Evolutionary conservation across 2,113 vertebrate genomes (phyloP).

Genomic region (Talpa occidentalis): DNA sequence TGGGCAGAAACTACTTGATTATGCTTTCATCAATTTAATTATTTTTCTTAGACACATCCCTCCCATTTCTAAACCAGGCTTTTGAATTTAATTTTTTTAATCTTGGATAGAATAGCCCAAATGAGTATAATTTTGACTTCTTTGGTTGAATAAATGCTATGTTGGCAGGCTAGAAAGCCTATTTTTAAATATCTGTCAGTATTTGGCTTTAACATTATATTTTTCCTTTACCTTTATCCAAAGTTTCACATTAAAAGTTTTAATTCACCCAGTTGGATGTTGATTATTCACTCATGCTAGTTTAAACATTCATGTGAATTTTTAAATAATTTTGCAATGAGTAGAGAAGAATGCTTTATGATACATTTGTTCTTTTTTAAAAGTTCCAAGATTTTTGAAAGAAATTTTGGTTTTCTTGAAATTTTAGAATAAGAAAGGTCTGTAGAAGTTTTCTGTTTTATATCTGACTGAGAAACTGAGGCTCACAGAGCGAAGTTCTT

Average conservation of each 20-base stretch:
- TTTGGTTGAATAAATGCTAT: not conserved
- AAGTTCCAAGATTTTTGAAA: slow-evolving; percentile 24
- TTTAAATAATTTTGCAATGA: slow-evolving; percentile 15
- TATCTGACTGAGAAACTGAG: not conserved
- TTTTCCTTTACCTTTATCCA: slow-evolving; percentile 1
- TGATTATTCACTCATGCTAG: not conserved
- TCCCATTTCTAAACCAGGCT: not conserved
- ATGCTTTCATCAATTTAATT: not conserved
- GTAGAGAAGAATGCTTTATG: not conserved
- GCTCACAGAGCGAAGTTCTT: not conserved
- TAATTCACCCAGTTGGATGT: not conserved
- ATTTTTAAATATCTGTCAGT: not conserved
- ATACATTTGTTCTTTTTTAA: not conserved
- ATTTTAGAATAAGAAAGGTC: not conserved
- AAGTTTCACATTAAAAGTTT: slow-evolving; percentile 31
- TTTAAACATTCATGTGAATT: not conserved
- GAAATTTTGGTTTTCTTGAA: not conserved
- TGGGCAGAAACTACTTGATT: slow-evolving; percentile 10
- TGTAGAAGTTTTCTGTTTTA: not conserved
- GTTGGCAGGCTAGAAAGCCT: not conserved
- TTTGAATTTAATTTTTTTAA: slow-evolving; percentile 38
- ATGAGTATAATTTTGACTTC: not conserved
- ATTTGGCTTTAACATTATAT: not conserved
- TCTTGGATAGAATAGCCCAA: not conserved
- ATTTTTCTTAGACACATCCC: not conserved